These are phyloP conservation scores for Brachyistius frenatus DNA, from an alignment of 2,113 vertebrate genomes.

Conservation along the genomic window DNA sequence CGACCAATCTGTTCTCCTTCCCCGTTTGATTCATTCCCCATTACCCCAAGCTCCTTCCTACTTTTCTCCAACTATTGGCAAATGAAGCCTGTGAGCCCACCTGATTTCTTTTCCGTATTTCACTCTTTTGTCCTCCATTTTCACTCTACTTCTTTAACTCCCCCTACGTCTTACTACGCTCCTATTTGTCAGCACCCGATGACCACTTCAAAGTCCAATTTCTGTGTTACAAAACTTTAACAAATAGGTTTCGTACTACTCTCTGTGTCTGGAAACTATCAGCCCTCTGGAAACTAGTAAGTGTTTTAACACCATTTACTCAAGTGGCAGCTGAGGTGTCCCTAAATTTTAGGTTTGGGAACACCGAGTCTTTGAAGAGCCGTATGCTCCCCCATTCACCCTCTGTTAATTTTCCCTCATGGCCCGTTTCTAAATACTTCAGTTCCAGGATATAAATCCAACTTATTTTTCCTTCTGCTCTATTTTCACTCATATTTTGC, in stretches of 20 bases:
- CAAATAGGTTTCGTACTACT: slow-evolving; percentile 44
- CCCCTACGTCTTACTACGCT: slow-evolving; percentile 2
- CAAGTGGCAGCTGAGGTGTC: slow-evolving; percentile 28
- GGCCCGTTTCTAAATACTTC: slow-evolving; percentile 39
- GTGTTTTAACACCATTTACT: slow-evolving; percentile 51
- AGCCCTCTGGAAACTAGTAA: background rate
- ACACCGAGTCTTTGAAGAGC: slow-evolving; percentile 34
- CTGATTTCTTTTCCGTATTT: slow-evolving; percentile 40
- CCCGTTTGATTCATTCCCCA: slow-evolving; percentile 34
- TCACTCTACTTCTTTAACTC: slow-evolving; percentile 35
- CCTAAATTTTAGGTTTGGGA: slow-evolving; percentile 24
- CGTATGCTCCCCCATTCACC: slow-evolving; percentile 9
- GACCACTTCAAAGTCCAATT: slow-evolving; percentile 57
- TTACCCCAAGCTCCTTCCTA: background rate
- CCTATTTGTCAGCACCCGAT: slow-evolving; percentile 10
- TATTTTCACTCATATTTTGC: background rate
- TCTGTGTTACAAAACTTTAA: slow-evolving; percentile 37
- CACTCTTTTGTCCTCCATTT: slow-evolving; percentile 14
- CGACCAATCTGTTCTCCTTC: slow-evolving; percentile 20
- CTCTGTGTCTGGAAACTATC: slow-evolving; percentile 26
- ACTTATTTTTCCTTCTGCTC: background rate
- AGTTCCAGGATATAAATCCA: slow-evolving; percentile 24
- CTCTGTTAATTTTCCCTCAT: slow-evolving; percentile 25
- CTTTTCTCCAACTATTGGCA: slow-evolving; percentile 34
- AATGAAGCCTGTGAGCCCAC: slow-evolving; percentile 41